Evolutionary conservation across 2,113 vertebrate genomes (phyloP), one percentile per base, ranked within the genome.

Genomic region (Puffinus mauretanicus): DNA sequence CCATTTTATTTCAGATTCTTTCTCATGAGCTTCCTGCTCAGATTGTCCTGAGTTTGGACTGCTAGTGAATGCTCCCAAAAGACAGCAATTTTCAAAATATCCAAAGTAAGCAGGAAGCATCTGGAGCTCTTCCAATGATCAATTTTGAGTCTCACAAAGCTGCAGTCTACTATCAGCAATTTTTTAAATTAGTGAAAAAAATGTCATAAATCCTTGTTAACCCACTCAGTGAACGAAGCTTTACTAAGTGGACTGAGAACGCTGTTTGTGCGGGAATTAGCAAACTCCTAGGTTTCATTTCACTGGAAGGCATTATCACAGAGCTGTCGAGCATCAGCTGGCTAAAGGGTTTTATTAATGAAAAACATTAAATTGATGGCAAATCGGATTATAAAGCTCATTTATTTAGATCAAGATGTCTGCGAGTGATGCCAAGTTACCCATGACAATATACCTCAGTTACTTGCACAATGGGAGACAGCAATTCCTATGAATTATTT

Each of bases 361-460:
- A 75, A 82, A 88, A 20, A 38, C 66, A 81, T 67, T 22, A 71
- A 44, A 77, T 1, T 5, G 64, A 55, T 0, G 32, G 76, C 14
- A 93, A 88, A 96, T 69, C 16, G 2, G 82, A 82, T 91, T 94
- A 83, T 42, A 78, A 81, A 93, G 13, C 30, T 34, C 11, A 83
- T 91, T 75, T 88, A 44, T 86, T 89, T 9, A 24, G 32, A 26
- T 34, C 16, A 2, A 75, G 83, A 30, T 10, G 69, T 21, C 25
- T 26, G 4, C 4, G 2, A 77, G 32, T 1, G 54, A 90, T 5
- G 66, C 76, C 60, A 52, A 75, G 65, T 36, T 61, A 13, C 75
- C 71, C 60, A 3, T 3, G 55, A 61, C 0, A 2, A 70, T 10
- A 16, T 1, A 14, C 13, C 73, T 64, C 11, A 5, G 38, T 4